Evolutionary conservation across 2,888 invertebrate species (phyloP), one percentile per base, ranked within the genome.

Genomic region (Heteromurus nitidus): DNA sequence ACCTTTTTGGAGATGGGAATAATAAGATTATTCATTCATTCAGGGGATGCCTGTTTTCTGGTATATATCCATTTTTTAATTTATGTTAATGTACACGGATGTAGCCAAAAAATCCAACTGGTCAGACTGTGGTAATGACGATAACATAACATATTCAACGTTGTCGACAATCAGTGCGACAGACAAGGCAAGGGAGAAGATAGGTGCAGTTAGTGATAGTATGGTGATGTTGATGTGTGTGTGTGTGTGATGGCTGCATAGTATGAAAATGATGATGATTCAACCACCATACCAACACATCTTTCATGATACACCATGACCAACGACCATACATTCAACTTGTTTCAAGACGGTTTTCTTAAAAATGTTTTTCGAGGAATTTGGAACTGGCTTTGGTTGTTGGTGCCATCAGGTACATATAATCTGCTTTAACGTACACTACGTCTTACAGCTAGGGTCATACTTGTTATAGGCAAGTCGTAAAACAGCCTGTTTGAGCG

Each of bases 31-130:
- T 69, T 70, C 79, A 80, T 80, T 80, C 79, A 80, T 80, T 72
- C 58, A 74, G 22, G 67, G 60, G 53, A 62, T 26, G 64, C 60
- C 44, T 64, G 55, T 79, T 62, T 31, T 55, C 16, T 47, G 47
- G 47, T 47, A 47, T n/a, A n/a, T 80, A 68, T 80, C 67, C 73
- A 73, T 55, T 80, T 80, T 80, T 80, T 80, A 80, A 80, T 80
- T 80, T 80, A 80, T 80, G 80, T 68, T 80, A 80, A 80, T 80
- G 73, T 80, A 80, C 80, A 80, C 80, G 80, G 80, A 80, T 80
- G 80, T 80, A 74, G 80, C 73, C 70, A 80, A 70, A 80, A 70
- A n/a, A 77, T 60, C 67, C 62, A 79, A 72, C 80, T 73, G 80
- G 73, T 47, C 68, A 68, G 67, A 73, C 68, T 13, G 55, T 55